Percentiles rank a stretch among this genome's conserved stretches.
Evolutionary conservation across 2,888 invertebrate genomes (phyloP).

Genomic region (Neoascia interrupta): DNA sequence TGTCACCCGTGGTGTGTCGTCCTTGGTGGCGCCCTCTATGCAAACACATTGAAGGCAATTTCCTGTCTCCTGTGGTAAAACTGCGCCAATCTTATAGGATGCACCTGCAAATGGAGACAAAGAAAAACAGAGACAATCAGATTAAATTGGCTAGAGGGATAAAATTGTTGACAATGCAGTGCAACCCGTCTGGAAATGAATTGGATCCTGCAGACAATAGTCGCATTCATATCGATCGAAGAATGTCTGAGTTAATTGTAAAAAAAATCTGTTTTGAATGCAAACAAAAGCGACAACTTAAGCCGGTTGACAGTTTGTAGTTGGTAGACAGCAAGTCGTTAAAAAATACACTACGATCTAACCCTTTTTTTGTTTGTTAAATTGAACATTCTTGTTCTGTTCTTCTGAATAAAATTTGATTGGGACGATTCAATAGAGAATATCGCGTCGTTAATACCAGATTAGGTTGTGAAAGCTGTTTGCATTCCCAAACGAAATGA

Average conservation of each 20-base stretch:
- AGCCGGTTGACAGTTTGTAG: no score
- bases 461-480: no score
- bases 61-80: slow-evolving; percentile 85
- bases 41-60: slow-evolving; percentile 87
- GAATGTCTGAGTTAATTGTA: background rate
- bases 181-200: background rate
- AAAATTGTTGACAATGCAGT: background rate
- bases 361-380: no score
- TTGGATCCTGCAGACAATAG: background rate
- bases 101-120: slow-evolving; percentile 80
- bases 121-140: background rate
- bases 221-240: slow-evolving; percentile 2
- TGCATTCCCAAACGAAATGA: no score
- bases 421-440: no score
- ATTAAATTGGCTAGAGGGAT: background rate
- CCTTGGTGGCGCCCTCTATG: slow-evolving; percentile 81
- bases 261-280: background rate
- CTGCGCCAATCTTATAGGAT: slow-evolving; percentile 84
- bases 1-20: slow-evolving; percentile 79
- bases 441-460: no score
- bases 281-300: no score
- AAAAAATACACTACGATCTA: no score
- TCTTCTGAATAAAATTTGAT: no score
- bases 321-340: no score
- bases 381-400: no score